A percentile compares a stretch with the other conserved stretches of the same genome.
Conservation (phyloP, 2,888 invertebrate species). For the Oegoconia quadripuncta region DNA sequence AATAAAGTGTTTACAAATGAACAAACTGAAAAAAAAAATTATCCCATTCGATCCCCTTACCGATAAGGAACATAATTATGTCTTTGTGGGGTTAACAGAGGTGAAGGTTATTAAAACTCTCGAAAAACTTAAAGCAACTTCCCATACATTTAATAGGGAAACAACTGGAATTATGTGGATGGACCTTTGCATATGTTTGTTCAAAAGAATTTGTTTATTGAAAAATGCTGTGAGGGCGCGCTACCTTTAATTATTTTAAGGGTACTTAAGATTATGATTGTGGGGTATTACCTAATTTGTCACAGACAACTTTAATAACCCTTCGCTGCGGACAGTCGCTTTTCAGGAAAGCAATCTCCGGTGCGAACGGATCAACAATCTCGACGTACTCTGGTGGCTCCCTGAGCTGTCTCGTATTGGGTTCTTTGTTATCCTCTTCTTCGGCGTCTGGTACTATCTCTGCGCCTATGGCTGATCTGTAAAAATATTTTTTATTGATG, state of each 20-base stretch:
- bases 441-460: conserved; percentile 83
- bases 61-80: too few relatives aligned
- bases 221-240: too few relatives aligned
- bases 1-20: too few relatives aligned
- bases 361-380: conserved; percentile 88
- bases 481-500: conserved; percentile 26
- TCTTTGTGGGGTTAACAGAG: too few relatives aligned
- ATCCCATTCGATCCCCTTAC: too few relatives aligned
- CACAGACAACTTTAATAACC: conserved; percentile 89
- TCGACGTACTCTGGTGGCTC: conserved; percentile 83
- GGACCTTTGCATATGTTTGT: too few relatives aligned
- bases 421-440: conserved; percentile 78
- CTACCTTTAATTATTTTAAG: neutral
- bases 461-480: conserved; percentile 84
- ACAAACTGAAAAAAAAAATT: too few relatives aligned
- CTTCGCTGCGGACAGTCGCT: conserved; percentile 86
- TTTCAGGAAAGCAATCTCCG: conserved; percentile 89
- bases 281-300: conserved; percentile 82
- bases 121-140: too few relatives aligned
- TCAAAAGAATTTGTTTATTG: too few relatives aligned
- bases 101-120: too few relatives aligned
- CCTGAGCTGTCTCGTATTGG: conserved; percentile 57
- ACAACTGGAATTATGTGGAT: too few relatives aligned
- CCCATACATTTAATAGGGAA: too few relatives aligned
- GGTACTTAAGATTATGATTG: conserved; percentile 2